Evolutionary conservation across 2,113 vertebrate genomes (phyloP).

Genomic region (Setophaga kirtlandii): DNA sequence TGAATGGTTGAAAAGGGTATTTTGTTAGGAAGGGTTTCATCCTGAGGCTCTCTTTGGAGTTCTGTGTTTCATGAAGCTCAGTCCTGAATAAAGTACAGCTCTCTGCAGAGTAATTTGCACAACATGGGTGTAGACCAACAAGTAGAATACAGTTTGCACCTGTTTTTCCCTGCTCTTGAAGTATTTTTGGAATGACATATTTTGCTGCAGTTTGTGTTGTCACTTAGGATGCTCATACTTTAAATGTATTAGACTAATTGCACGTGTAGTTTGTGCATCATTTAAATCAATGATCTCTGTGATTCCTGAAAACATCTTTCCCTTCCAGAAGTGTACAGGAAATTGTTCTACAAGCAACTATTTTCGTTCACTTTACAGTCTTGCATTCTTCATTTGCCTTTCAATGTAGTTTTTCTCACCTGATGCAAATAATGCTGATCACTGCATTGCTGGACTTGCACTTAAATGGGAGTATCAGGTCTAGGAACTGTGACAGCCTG

Average conservation of each 20-base stretch:
- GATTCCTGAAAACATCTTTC: neutral
- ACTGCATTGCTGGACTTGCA: neutral
- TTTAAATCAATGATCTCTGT: neutral
- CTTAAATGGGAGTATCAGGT: neutral
- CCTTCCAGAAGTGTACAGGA: neutral
- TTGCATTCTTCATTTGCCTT: neutral
- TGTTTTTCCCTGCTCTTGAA: neutral
- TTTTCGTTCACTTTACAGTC: neutral
- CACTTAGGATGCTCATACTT: neutral
- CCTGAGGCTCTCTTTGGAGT: too few relatives aligned
- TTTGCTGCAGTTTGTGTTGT: neutral
- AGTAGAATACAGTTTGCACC: neutral
- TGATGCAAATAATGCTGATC: neutral
- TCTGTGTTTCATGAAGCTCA: too few relatives aligned
- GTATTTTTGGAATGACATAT: neutral
- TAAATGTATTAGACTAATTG: neutral
- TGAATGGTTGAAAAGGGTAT: too few relatives aligned
- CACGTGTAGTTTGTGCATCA: neutral
- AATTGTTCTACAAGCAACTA: neutral
- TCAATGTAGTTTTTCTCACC: neutral
- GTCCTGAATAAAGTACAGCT: too few relatives aligned
- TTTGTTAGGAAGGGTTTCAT: too few relatives aligned
- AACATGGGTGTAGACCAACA: too few relatives aligned
- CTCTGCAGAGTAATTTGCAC: too few relatives aligned
- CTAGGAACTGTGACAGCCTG: neutral